Base-by-base conservation (phyloP, 2,113 vertebrate species). In the Taurulus bubalis region DNA sequence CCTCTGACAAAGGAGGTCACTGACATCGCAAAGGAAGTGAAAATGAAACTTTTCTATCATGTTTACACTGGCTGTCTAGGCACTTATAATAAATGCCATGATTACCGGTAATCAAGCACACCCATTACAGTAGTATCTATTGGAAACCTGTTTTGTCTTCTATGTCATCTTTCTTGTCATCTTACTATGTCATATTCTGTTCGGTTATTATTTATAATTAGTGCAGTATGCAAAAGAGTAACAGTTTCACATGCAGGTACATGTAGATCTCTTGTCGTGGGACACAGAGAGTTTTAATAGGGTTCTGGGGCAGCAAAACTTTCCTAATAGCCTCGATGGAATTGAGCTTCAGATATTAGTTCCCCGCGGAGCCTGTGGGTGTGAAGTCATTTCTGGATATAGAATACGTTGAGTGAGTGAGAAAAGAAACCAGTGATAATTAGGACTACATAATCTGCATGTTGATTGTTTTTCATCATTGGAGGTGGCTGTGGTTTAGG, bases 281-380 rank as follows among this genome's bases (percentile, higher is more conserved):
- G 74, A 87, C 83, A 69, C 72, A 32, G 80, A 32, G 80, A 87
- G 62, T 83, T 86, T 87, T 85, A 87, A 80, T 76, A 49, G 73
- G 80, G 89, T 90, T 92, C 87, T 92, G 87, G 91, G 75, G 64
- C 85, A 2, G 38, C 42, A 55, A 79, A 86, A 77, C 40, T 83
- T 89, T 68, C 71, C 78, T 82, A 85, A 89, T 74, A 68, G 81
- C 67, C 63, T 78, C 79, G 28, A 76, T 47, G 88, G 86, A 89
- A 92, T 79, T 78, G 42, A 56, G 74, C 28, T 83, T 77, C 73
- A 79, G 71, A 87, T 90, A 90, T 86, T 86, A 65, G 86, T 87
- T 80, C 77, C 68, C 56, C 22, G 77, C 73, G 68, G 65, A 80
- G 91, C 92, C 88, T 79, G 2, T 1, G 83, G 91, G 72, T 76